These are phyloP conservation scores for Xiphorhynchus erythropygius DNA, from an alignment of 2,797 vertebrate genomes.

Conservation along the genomic window DNA sequence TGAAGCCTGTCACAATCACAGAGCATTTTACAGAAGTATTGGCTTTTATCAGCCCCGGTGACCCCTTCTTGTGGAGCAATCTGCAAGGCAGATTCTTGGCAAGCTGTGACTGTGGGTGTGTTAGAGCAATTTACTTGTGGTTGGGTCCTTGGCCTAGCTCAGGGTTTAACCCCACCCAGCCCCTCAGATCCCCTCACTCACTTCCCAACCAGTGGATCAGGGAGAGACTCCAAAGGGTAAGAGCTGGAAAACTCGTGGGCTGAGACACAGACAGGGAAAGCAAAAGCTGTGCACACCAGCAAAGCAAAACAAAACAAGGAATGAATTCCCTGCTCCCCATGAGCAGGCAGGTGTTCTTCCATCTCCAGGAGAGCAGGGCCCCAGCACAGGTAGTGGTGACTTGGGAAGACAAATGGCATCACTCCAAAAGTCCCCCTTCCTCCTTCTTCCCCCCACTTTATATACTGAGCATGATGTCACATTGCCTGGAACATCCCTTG, in stretches of 20 bases:
- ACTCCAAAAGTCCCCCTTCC: no score
- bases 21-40: neutral
- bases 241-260: neutral
- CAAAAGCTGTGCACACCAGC: neutral
- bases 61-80: neutral
- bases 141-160: neutral
- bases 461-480: no score
- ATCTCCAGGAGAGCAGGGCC: no score
- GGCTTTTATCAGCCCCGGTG: neutral
- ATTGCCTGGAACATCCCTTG: no score
- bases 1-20: neutral
- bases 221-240: neutral
- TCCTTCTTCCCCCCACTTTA: no score
- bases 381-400: no score
- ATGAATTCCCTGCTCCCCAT: no score
- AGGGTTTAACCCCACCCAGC: neutral
- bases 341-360: no score
- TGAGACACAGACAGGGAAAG: neutral
- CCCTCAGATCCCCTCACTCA: accelerated
- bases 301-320: neutral
- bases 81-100: neutral
- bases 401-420: no score
- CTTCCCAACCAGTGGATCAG: neutral
- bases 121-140: neutral
- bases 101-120: neutral